phyloP scores from a whole-genome alignment of 2,113 vertebrate species.

The Xiphorhynchus elegans region DNA sequence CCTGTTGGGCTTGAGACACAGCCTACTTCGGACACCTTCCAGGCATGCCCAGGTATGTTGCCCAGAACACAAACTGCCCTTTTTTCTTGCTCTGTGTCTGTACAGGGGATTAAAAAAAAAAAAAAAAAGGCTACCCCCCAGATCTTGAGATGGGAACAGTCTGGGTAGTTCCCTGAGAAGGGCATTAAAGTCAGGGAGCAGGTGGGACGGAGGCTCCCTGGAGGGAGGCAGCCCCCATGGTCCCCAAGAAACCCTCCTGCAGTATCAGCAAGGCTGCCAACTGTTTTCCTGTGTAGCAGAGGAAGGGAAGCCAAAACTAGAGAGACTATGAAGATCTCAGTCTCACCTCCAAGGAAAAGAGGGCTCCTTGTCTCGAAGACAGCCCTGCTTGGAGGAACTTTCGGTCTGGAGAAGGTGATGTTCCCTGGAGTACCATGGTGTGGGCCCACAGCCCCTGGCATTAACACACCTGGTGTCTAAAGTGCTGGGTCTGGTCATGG shows the following conservation, averaged over 20 bases:
- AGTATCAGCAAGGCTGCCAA: background rate
- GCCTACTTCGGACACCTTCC: too few relatives aligned
- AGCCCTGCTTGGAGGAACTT: background rate
- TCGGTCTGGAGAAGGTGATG: rapidly evolving
- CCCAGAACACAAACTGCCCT: too few relatives aligned
- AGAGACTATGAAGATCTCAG: background rate
- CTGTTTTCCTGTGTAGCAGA: background rate
- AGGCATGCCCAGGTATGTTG: too few relatives aligned
- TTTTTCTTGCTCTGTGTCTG: too few relatives aligned
- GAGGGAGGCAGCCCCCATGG: background rate
- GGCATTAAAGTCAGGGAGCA: background rate
- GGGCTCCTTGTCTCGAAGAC: rapidly evolving
- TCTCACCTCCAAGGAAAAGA: rapidly evolving
- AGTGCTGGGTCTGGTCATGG: too few relatives aligned
- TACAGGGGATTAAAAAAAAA: too few relatives aligned
- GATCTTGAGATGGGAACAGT: background rate
- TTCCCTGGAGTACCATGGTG: background rate
- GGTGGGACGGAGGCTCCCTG: background rate
- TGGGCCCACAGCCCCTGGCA: background rate
- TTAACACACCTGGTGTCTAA: rapidly evolving
- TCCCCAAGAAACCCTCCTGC: background rate
- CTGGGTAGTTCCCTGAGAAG: background rate
- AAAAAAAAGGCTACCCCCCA: background rate
- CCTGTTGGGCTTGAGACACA: too few relatives aligned
- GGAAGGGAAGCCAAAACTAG: background rate